phyloP scores from a whole-genome alignment of 2,888 invertebrate species.

The Morinoia aosen region DNA sequence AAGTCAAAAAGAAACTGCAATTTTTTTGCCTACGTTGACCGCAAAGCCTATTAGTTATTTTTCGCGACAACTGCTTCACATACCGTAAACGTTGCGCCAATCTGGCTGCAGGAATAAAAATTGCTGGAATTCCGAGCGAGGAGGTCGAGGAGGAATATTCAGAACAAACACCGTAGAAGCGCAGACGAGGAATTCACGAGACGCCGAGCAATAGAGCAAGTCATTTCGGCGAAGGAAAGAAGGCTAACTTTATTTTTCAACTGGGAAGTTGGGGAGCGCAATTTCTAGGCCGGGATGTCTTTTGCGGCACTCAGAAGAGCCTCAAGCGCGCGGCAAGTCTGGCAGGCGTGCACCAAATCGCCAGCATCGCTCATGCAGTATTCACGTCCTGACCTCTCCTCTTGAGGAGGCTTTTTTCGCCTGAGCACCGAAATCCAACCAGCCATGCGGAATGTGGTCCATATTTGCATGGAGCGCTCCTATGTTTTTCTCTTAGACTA shows the following conservation, averaged over 20 bases:
- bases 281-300: constrained; percentile 12
- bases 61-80: background rate
- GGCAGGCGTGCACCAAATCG: background rate
- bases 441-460: constrained; percentile 27
- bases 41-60: background rate
- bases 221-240: background rate
- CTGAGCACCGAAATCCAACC: background rate
- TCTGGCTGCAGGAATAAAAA: background rate
- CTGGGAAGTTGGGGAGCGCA: background rate
- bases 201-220: background rate
- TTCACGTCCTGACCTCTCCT: constrained; percentile 47
- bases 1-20: background rate
- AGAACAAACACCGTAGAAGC: background rate
- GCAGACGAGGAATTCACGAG: background rate
- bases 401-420: constrained; percentile 17
- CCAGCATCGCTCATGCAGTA: constrained; percentile 41
- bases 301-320: constrained; percentile 14
- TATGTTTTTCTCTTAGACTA: constrained; percentile 31
- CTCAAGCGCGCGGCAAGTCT: background rate
- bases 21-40: background rate
- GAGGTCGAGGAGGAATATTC: background rate
- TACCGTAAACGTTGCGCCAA: background rate
- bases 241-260: constrained; percentile 20
- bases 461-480: constrained; percentile 39
- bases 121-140: background rate